Evolutionary conservation across 2,797 vertebrate species (phyloP), one percentile per base, ranked within the genome.

Genomic region (Rhinoraja longicauda): DNA sequence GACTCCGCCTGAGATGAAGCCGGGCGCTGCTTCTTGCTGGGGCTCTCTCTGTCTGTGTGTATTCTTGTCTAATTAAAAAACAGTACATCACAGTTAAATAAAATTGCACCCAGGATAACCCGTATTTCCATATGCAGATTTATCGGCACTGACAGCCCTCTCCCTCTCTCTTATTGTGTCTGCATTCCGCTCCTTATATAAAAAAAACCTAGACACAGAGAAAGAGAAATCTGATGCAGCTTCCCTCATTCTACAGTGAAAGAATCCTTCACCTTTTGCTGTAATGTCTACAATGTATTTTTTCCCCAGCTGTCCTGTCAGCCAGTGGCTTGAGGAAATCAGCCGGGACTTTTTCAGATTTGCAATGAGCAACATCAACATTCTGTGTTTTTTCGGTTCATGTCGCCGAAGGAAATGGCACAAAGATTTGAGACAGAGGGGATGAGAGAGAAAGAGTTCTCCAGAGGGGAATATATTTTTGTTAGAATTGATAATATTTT

Each of bases 71-170:
- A 96, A 97, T 97, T 96, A 96, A 96, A 96, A 96, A 96, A 94
- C 95, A 96, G 96, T 95, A 96, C 96, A 96, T 96, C 95, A 95
- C 96, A 96, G 96, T 97, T 97, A 96, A 97, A 97, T 97, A 96
- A 97, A 97, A 97, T 97, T 96, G 96, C 96, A 97, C 96, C 95
- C 96, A 96, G 96, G 96, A 97, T 97, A 97, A 97, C 96, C 96
- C 97, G 97, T 94, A 98, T 99, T 98, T 98, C 98, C 98, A 99
- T 99, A 98, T 98, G 98, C 98, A 99, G 98, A 98, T 98, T 96
- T 96, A 96, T 97, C 96, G 97, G 96, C 96, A 96, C 96, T 97
- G 96, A 97, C 97, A 97, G 97, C 97, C 97, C 95, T 97, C 96
- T 95, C 94, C 93, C 93, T 94, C 94, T 95, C 94, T 93, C 94